phyloP scores from a whole-genome alignment of 2,113 vertebrate genomes.

The Calypte anna region DNA sequence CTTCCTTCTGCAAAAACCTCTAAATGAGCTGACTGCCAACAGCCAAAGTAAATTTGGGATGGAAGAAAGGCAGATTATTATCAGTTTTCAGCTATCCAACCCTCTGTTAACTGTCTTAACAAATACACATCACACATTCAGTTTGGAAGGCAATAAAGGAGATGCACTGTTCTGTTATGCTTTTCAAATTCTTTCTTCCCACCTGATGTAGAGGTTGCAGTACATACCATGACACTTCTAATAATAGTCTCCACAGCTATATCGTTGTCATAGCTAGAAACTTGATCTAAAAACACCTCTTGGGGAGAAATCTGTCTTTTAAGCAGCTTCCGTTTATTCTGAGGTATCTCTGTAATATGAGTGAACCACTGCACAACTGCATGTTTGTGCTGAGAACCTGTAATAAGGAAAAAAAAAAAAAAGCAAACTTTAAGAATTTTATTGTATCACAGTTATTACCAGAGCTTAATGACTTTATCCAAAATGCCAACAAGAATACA shows the following conservation, averaged over 20 bases:
- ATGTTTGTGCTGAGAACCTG: conserved; percentile 79
- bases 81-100: background rate
- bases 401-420: background rate
- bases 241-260: conserved; percentile 86
- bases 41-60: background rate
- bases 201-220: rapidly evolving
- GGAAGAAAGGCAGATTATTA: background rate
- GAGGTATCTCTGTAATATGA: conserved; percentile 83
- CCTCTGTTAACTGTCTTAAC: background rate
- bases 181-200: background rate
- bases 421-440: background rate
- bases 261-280: conserved; percentile 77
- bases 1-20: background rate
- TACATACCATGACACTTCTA: conserved; percentile 77
- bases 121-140: background rate
- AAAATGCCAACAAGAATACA: background rate
- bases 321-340: conserved; percentile 78
- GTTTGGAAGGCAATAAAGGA: background rate
- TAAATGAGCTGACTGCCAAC: background rate
- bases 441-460: background rate
- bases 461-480: background rate
- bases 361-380: conserved; percentile 91
- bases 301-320: conserved; percentile 79
- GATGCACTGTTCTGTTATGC: background rate
- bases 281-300: conserved; percentile 88